phyloP scores from a whole-genome alignment of 2,797 vertebrate genomes.

The Lithobates sylvaticus region DNA sequence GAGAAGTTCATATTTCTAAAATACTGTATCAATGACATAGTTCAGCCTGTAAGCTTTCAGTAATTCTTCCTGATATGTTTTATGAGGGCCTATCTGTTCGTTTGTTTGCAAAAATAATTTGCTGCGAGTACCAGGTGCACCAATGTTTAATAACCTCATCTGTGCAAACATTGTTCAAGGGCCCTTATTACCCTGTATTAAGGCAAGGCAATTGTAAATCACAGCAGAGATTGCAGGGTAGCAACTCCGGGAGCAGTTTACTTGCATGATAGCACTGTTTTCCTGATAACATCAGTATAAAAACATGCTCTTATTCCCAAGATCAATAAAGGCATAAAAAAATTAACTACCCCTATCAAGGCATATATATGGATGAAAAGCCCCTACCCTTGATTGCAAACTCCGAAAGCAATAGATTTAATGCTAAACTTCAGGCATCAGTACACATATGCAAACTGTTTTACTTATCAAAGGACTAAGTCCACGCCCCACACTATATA shows the following conservation, averaged over 20 bases:
- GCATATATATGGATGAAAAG: too few species aligned
- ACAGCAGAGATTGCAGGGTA: constrained; percentile 20
- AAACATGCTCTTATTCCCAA: neutral
- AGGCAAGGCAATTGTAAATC: constrained; percentile 11
- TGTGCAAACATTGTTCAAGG: constrained; percentile 45
- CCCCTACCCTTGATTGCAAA: too few species aligned
- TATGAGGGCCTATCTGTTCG: neutral
- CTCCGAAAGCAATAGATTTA: too few species aligned
- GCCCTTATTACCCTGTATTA: constrained; percentile 13
- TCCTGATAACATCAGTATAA: neutral
- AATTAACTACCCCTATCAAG: too few species aligned
- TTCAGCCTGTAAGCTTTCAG: neutral
- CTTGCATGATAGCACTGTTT: neutral
- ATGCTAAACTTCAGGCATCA: too few species aligned
- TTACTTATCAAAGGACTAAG: too few species aligned
- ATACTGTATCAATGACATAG: neutral
- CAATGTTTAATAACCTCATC: constrained; percentile 22
- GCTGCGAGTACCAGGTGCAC: constrained; percentile 33
- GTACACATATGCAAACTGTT: too few species aligned
- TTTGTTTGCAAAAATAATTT: constrained; percentile 16
- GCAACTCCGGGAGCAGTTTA: constrained; percentile 25
- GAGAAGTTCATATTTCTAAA: neutral
- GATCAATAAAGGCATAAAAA: neutral
- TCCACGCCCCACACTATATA: too few species aligned
- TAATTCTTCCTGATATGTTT: neutral